Evolutionary conservation across 2,113 vertebrate genomes (phyloP), one percentile per base, ranked within the genome.

Genomic region (Serilophus lunatus): DNA sequence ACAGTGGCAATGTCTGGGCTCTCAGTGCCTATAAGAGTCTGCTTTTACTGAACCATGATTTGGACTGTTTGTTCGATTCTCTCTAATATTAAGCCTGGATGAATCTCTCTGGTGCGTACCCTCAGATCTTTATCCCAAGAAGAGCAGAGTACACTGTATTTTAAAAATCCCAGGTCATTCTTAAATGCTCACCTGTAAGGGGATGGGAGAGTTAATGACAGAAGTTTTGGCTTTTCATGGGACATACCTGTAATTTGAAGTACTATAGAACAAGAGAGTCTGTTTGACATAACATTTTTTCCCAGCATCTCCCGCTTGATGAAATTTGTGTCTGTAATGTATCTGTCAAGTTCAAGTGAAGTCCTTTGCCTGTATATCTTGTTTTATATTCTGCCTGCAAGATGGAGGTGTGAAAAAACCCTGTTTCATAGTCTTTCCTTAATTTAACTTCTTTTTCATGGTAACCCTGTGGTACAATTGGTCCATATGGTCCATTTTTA

Each of bases 361-460:
- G 38, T 79, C 26, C 28, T 86, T 93, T 95, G 49, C 63, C 56
- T 86, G 35, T 74, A 0, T 69, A 22, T 90, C 35, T 96, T 91
- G 63, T 66, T 91, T 92, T 79, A 82, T 74, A 45, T 92, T 81
- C 57, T 92, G 38, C 40, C 66, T 84, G 60, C 25, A 71, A 88
- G 60, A 71, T 51, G 6, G n/a, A 95, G 81, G 54, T 45, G 56
- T 83, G 86, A 95, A 94, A 92, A 63, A 95, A 47, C 65, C 93
- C 78, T 88, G 87, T 96, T 94, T 94, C 50, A 7, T 92, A 88
- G 82, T 53, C 72, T 85, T 93, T 71, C 56, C 79, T 77, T 92
- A 83, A 81, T 86, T 79, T 80, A 93, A 88, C 86, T 91, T 88
- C 61, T 88, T 95, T 93, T 88, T 93, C 49, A 51, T 91, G 42